Evolutionary conservation across 2,888 invertebrate genomes (phyloP).

Genomic region (Tenthredo amoena): DNA sequence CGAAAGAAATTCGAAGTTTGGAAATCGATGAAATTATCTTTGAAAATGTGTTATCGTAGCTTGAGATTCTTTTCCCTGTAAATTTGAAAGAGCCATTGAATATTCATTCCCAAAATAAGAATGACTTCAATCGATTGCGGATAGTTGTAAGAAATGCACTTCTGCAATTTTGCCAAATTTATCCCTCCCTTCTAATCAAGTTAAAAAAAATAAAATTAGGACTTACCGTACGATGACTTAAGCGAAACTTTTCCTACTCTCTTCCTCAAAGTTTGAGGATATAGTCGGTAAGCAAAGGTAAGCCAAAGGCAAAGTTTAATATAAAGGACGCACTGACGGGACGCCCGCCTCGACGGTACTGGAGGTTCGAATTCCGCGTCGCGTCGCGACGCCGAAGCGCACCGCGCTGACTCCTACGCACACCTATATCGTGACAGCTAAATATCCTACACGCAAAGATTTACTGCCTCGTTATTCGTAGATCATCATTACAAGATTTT

Average conservation of each 20-base stretch:
- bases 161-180: neutral
- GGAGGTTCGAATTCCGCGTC: slow-evolving; percentile 57
- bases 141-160: neutral
- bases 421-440: slow-evolving; percentile 59
- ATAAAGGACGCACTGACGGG: slow-evolving; percentile 60
- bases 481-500: neutral
- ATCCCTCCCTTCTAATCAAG: neutral
- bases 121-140: neutral
- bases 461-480: neutral
- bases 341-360: slow-evolving; percentile 71
- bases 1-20: neutral
- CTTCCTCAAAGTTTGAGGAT: slow-evolving; percentile 11
- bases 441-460: slow-evolving; percentile 10
- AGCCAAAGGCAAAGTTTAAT: slow-evolving; percentile 27
- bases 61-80: neutral
- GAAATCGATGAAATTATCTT: neutral
- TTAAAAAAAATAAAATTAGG: neutral
- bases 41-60: neutral
- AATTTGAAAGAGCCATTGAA: neutral
- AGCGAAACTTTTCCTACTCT: slow-evolving; percentile 27
- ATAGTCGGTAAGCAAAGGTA: neutral
- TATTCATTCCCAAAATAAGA: neutral
- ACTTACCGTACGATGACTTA: slow-evolving; percentile 25
- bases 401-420: slow-evolving; percentile 71
- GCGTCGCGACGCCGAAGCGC: slow-evolving; percentile 54